Percentiles rank a stretch among this genome's conserved stretches.
These are phyloP conservation scores for Echinometra lucunter DNA, from an alignment of 53 echinoderm and acorn worm species.

Conservation along the genomic window DNA sequence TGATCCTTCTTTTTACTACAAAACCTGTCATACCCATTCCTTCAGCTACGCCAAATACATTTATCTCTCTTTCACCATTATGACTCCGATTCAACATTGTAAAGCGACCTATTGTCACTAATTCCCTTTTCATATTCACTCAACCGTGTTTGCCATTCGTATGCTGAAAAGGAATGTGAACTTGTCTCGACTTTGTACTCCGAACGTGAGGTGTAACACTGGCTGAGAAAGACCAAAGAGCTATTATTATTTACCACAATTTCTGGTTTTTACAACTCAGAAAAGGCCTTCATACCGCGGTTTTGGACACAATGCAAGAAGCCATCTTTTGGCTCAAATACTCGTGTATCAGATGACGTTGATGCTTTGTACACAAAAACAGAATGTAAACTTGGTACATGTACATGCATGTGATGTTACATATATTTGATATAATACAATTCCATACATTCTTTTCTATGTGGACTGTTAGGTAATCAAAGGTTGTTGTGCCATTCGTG, in stretches of 20 bases:
- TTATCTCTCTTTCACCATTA: neutral
- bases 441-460: too few species aligned
- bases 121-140: neutral
- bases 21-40: neutral
- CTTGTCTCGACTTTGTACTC: conserved; percentile 10
- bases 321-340: neutral
- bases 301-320: conserved; percentile 4
- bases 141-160: neutral
- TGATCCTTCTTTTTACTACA: neutral
- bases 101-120: neutral
- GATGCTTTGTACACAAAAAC: neutral
- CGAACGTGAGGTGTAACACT: conserved; percentile 1
- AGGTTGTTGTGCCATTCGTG: too few species aligned
- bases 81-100: conserved; percentile 10
- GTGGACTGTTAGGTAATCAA: too few species aligned
- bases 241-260: conserved; percentile 27
- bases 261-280: neutral
- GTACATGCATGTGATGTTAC: neutral
- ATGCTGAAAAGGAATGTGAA: neutral
- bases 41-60: neutral
- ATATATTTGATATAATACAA: too few species aligned
- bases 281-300: neutral
- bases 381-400: neutral
- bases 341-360: neutral
- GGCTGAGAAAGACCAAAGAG: neutral